Evolutionary conservation across 2,797 vertebrate species (phyloP).

Genomic region (Pygocentrus nattereri): DNA sequence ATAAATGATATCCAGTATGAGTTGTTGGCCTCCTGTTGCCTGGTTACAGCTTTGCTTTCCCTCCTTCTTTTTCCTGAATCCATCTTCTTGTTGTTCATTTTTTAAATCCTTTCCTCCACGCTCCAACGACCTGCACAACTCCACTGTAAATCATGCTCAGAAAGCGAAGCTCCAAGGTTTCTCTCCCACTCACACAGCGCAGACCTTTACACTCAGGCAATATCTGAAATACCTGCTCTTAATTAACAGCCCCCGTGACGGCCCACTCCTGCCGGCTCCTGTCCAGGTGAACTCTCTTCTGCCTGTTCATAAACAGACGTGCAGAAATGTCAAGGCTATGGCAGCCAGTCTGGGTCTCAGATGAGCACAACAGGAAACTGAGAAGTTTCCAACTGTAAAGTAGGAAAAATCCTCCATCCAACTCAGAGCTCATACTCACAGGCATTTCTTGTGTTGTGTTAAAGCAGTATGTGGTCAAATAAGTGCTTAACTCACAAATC

Average conservation of each 20-base stretch:
- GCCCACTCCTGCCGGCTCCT: not conserved
- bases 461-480: too few relatives aligned
- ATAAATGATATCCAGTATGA: constrained; percentile 32
- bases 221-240: not conserved
- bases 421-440: too few relatives aligned
- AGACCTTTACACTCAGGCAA: not conserved
- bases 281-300: not conserved
- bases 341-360: not conserved
- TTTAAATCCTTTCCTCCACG: constrained; percentile 28
- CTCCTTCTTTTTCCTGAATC: constrained; percentile 1
- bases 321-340: not conserved
- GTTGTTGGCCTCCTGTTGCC: constrained; percentile 50
- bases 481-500: too few relatives aligned
- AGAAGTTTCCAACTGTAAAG: not conserved
- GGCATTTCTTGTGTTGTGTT: too few relatives aligned
- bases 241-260: not conserved
- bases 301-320: not conserved
- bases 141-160: constrained; percentile 26
- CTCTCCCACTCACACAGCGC: not conserved
- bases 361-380: not conserved
- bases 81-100: constrained; percentile 38
- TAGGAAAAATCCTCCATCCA: too few relatives aligned
- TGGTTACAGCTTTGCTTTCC: constrained; percentile 42
- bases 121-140: constrained; percentile 14
- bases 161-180: constrained; percentile 25